Percentiles rank a stretch among this genome's conserved stretches.
These are phyloP conservation scores for Desoria tigrina DNA, from an alignment of 2,888 invertebrate genomes.

Conservation along the genomic window DNA sequence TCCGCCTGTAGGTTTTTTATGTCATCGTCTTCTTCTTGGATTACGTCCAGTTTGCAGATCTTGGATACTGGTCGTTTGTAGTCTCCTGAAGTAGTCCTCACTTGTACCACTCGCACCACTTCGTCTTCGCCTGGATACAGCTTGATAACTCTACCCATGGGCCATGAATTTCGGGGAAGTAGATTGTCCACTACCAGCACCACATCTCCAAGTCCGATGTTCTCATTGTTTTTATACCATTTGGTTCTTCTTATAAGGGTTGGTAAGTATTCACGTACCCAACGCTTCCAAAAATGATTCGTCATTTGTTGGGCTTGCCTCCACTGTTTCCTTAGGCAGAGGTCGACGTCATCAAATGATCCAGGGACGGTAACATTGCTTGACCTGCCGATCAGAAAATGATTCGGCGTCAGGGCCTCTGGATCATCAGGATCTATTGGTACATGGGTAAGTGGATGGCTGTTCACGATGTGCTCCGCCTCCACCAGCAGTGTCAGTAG, in stretches of 20 bases:
- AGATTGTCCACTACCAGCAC: constrained; percentile 15
- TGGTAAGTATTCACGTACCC: constrained; percentile 48
- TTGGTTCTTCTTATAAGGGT: constrained; percentile 38
- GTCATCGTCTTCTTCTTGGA: no score
- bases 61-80: constrained; percentile 22
- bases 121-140: constrained; percentile 17
- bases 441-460: constrained; percentile 2
- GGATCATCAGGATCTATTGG: constrained; percentile 5
- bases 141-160: constrained; percentile 1
- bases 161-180: constrained; percentile 22
- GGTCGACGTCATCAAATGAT: constrained; percentile 39
- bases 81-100: constrained; percentile 13
- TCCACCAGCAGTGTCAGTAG: constrained; percentile 4
- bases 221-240: constrained; percentile 19
- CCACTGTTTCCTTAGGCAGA: constrained; percentile 50
- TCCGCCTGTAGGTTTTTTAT: no score
- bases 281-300: constrained; percentile 50
- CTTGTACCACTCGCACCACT: constrained; percentile 16
- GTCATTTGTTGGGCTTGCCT: constrained; percentile 51
- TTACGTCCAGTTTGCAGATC: constrained; percentile 16
- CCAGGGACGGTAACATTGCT: neutral
- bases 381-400: neutral
- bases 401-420: constrained; percentile 2
- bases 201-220: constrained; percentile 12
- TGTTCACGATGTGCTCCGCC: constrained; percentile 4